These are phyloP conservation scores for Bos javanicus DNA, from an alignment of 2,113 vertebrate species.

Conservation along the genomic window DNA sequence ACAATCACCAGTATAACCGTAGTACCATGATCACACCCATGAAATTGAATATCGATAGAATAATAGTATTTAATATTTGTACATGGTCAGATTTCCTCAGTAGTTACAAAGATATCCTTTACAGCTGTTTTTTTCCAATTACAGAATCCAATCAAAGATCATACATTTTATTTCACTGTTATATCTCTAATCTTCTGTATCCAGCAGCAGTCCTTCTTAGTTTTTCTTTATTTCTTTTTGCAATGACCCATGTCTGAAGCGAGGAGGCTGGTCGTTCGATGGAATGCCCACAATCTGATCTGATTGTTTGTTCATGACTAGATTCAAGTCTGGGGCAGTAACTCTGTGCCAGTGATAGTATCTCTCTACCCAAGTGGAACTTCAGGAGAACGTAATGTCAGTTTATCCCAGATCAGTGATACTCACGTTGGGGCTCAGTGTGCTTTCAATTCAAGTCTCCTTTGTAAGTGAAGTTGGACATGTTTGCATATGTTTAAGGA, in stretches of 20 bases:
- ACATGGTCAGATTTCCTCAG: not conserved
- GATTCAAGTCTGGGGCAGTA: not conserved
- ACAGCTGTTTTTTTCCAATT: not conserved
- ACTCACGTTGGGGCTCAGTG: not conserved
- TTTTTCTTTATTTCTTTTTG: constrained; percentile 9
- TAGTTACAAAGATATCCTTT: not conserved
- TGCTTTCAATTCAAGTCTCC: not conserved
- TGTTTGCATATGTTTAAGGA: not conserved
- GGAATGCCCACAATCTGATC: not conserved
- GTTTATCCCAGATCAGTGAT: not conserved
- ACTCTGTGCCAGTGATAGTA: not conserved
- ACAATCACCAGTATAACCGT: not conserved
- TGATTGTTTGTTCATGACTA: not conserved
- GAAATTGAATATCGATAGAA: not conserved
- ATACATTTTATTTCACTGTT: not conserved
- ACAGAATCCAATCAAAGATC: not conserved
- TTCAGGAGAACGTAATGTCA: not conserved
- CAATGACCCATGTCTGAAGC: not conserved
- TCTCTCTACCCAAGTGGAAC: not conserved
- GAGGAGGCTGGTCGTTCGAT: not conserved
- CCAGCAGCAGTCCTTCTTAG: not conserved
- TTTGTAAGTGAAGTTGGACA: not conserved
- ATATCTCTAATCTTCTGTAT: not conserved
- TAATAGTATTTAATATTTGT: not conserved
- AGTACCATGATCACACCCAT: not conserved